Conservation (phyloP, 1,140 invertebrate genomes). For the Calephelis nemesis region DNA sequence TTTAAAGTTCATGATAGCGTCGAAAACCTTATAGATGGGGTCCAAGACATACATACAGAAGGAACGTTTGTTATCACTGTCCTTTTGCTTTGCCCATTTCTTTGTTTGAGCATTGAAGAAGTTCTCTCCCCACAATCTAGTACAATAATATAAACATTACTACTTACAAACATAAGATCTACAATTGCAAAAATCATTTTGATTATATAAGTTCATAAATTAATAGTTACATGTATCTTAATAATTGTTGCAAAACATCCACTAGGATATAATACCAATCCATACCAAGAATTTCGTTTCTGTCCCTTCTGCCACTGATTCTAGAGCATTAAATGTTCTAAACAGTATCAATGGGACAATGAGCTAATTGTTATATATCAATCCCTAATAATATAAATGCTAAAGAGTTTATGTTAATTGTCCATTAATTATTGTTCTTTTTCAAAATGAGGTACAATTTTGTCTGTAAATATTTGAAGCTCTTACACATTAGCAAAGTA, state of each 20-base stretch:
- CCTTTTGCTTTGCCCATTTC: slow-evolving; percentile 97
- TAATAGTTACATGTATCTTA: slow-evolving; percentile 44
- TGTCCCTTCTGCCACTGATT: slow-evolving; percentile 70
- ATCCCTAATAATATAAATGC: too few species aligned
- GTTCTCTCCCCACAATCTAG: slow-evolving; percentile 96
- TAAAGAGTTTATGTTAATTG: too few species aligned
- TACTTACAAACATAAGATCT: slow-evolving; percentile 1
- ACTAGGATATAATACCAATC: slow-evolving; percentile 47
- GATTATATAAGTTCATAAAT: background rate
- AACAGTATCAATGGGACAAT: slow-evolving; percentile 71
- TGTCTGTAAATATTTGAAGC: too few species aligned
- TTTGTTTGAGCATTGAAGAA: slow-evolving; percentile 99
- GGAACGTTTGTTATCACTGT: slow-evolving; percentile 94
- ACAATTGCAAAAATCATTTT: too few species aligned
- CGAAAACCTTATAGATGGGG: slow-evolving; percentile 99
- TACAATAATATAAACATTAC: slow-evolving; percentile 17
- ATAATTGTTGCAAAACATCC: slow-evolving; percentile 46
- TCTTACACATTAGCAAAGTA: too few species aligned
- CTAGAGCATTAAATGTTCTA: slow-evolving; percentile 59
- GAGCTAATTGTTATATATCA: too few species aligned
- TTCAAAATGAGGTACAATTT: too few species aligned
- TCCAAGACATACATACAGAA: slow-evolving; percentile 99
- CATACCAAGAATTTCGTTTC: slow-evolving; percentile 45
- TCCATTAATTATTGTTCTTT: too few species aligned
- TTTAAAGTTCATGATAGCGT: slow-evolving; percentile 98